Evolutionary conservation across 1,140 invertebrate genomes (phyloP).

Genomic region (Papilio dardanus): DNA sequence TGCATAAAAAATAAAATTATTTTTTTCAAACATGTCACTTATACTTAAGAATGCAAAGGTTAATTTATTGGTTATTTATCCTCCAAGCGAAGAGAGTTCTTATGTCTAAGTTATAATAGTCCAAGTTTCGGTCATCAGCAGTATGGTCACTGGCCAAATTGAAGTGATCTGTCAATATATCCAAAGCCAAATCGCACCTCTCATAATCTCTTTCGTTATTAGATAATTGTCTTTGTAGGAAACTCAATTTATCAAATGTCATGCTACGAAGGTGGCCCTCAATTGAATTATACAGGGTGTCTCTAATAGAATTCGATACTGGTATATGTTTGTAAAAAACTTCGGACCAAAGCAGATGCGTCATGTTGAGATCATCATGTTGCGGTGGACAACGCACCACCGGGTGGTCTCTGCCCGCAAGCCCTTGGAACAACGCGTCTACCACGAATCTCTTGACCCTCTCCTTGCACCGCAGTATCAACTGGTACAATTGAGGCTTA

Average conservation of each 20-base stretch:
- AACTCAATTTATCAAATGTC: neutral
- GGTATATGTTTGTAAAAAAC: neutral
- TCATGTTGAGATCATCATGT: neutral
- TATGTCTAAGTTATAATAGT: neutral
- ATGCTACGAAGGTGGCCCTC: neutral
- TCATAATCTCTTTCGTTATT: neutral
- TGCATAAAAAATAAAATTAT: no score
- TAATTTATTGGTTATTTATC: no score
- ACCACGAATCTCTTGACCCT: neutral
- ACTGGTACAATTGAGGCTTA: neutral
- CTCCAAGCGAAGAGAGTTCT: neutral
- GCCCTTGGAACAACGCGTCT: neutral
- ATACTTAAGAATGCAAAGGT: no score
- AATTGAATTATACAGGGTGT: neutral
- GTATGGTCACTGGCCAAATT: neutral
- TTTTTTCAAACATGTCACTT: no score
- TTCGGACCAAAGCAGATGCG: neutral
- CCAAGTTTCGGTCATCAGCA: neutral
- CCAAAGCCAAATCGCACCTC: neutral
- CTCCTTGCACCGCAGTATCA: neutral
- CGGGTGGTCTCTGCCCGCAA: neutral
- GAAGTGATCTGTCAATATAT: neutral
- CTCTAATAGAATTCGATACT: neutral
- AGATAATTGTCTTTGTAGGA: neutral
- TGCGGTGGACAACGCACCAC: neutral